Evolutionary conservation across 2,888 invertebrate genomes (phyloP).

Genomic region (Spisula subtruncata): DNA sequence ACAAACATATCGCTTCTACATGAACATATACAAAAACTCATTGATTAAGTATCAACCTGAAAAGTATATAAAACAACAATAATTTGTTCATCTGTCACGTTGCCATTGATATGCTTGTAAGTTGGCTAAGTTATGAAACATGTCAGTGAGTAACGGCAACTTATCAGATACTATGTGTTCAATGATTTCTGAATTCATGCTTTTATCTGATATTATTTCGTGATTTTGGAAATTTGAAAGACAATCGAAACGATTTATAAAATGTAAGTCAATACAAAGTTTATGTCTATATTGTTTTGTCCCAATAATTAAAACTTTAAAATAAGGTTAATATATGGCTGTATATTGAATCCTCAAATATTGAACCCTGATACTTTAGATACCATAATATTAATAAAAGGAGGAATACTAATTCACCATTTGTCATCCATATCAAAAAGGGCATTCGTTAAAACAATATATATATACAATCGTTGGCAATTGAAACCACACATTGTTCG

Average conservation of each 20-base stretch:
- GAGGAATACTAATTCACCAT: neutral
- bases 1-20: neutral
- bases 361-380: no score
- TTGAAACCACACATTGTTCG: constrained; percentile 65
- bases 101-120: neutral
- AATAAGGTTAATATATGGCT: no score
- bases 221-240: no score
- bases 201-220: no score
- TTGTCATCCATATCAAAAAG: neutral
- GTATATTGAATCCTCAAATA: no score
- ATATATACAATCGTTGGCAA: constrained; percentile 67
- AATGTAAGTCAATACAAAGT: no score
- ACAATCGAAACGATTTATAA: no score
- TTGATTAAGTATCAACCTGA: neutral
- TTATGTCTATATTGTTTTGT: no score
- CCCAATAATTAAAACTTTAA: no score
- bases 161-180: no score
- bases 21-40: neutral
- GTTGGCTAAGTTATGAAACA: neutral
- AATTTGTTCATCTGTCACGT: neutral
- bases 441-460: neutral
- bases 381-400: neutral
- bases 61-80: neutral
- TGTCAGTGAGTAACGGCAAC: no score
- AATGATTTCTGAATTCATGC: no score